phyloP scores from a whole-genome alignment of 1,140 invertebrate genomes.

The Galleria mellonella region DNA sequence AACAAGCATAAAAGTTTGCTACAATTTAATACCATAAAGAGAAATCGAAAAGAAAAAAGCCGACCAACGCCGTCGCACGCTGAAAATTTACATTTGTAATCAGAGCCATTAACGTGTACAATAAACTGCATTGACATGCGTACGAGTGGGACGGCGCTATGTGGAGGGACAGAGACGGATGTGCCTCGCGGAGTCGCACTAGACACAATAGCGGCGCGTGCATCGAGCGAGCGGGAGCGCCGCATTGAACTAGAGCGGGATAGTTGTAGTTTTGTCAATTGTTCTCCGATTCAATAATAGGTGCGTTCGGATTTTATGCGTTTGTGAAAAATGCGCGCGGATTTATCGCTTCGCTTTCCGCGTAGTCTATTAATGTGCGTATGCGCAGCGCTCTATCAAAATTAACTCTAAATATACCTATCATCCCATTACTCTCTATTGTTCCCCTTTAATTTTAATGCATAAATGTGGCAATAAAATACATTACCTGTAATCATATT shows the following conservation, averaged over 20 bases:
- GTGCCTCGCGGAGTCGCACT: conserved; percentile 30
- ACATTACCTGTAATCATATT: no score
- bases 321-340: conserved; percentile 65
- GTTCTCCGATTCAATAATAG: conserved; percentile 52
- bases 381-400: no score
- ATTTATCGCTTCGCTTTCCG: conserved; percentile 63
- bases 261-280: conserved; percentile 19
- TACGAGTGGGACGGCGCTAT: conserved; percentile 46
- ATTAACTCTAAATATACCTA: no score
- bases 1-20: conserved; percentile 16
- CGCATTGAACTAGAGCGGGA: conserved; percentile 39
- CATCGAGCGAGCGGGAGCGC: conserved; percentile 35
- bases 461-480: no score
- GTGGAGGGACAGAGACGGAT: conserved; percentile 34
- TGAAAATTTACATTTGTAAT: conserved; percentile 74
- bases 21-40: conserved; percentile 70
- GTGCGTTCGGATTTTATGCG: conserved; percentile 66
- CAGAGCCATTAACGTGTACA: conserved; percentile 69
- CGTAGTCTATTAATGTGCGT: conserved; percentile 16
- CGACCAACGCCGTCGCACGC: conserved; percentile 64
- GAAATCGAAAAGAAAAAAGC: conserved; percentile 63
- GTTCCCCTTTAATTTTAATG: neutral
- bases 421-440: no score
- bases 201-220: conserved; percentile 66
- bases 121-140: conserved; percentile 71